Base-by-base conservation (phyloP, 2,797 vertebrate genomes). In the Pterois miles region DNA sequence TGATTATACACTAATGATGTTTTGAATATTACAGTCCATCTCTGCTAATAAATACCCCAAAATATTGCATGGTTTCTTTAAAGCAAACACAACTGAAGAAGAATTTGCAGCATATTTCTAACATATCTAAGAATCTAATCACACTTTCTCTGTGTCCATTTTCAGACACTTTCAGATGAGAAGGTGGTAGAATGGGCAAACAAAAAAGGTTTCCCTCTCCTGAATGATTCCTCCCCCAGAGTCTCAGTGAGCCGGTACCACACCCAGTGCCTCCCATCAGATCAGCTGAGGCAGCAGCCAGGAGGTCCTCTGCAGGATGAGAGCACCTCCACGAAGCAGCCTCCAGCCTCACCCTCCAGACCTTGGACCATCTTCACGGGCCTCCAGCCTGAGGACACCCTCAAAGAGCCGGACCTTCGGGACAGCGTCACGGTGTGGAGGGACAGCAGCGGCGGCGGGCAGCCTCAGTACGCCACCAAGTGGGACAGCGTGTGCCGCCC, bases 151-250 rank as follows among this genome's bases (percentile, higher is more conserved):
- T 1, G 1, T 34, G 9, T 73, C 1, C 6, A 11, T 64, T 81
- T 76, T 23, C 70, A 94, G 90, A 29, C 20, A 0, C 27, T 90
- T 10, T 79, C 12, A 5, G 48, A 88, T 20, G 76, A 83, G 54
- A 92, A 82, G 23, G 33, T 88, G 16, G 70, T 76, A 8, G 82
- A 86, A 38, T 94, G 93, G 93, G 87, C 82, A 0, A 75, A 71
- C 5, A 88, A 67, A 46, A 94, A 93, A 83, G 90, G 92, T 4
- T 65, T 93, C 5, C 68, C 89, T 1, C 71, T 18, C 33, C 29
- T 71, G 1, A 84, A 80, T 69, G 58, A 83, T 50, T 72, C 76
- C 12, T 20, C 65, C 27, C 52, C 72, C 12, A 75, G 31, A 43
- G 13, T 38, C 43, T 34, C 11, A 40, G 64, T 43, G 57, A 86